These are phyloP conservation scores for Percina caprodes DNA, from an alignment of 2,113 vertebrate genomes.

Conservation along the genomic window DNA sequence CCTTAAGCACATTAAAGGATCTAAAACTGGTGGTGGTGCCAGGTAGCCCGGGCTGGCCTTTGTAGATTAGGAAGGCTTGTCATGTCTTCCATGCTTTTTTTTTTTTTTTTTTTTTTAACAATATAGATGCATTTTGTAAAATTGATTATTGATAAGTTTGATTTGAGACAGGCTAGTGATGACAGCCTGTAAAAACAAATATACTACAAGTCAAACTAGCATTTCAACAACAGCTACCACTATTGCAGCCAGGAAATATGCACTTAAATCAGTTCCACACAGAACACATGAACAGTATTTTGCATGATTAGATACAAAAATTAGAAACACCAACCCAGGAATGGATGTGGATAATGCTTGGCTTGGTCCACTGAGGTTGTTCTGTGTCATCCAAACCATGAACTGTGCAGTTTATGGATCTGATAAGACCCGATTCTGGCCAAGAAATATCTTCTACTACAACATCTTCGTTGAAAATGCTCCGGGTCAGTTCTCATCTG, in stretches of 20 bases:
- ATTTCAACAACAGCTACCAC: slow-evolving; percentile 31
- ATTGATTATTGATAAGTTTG: slow-evolving; percentile 57
- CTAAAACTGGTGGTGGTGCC: slow-evolving; percentile 38
- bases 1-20: slow-evolving; percentile 50
- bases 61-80: slow-evolving; percentile 42
- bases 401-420: slow-evolving; percentile 31
- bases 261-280: slow-evolving; percentile 43
- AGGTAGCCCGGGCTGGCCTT: slow-evolving; percentile 43
- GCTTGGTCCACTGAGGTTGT: slow-evolving; percentile 15
- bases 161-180: slow-evolving; percentile 40
- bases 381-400: slow-evolving; percentile 46
- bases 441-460: neutral
- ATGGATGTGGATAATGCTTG: slow-evolving; percentile 46
- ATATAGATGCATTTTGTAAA: slow-evolving; percentile 27
- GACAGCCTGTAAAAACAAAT: slow-evolving; percentile 51
- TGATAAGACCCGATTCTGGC: slow-evolving; percentile 32
- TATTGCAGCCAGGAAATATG: slow-evolving; percentile 43
- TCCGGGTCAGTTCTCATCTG: slow-evolving; percentile 24
- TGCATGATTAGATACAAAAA: slow-evolving; percentile 45
- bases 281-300: slow-evolving; percentile 59
- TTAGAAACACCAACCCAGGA: slow-evolving; percentile 45
- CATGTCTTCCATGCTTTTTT: slow-evolving; percentile 29
- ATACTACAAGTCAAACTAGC: slow-evolving; percentile 30
- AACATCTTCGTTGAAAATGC: slow-evolving; percentile 23
- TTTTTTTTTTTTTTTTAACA: slow-evolving; percentile 8